These are phyloP conservation scores for Epinotia demarniana DNA, from an alignment of 2,888 invertebrate genomes.

Conservation along the genomic window DNA sequence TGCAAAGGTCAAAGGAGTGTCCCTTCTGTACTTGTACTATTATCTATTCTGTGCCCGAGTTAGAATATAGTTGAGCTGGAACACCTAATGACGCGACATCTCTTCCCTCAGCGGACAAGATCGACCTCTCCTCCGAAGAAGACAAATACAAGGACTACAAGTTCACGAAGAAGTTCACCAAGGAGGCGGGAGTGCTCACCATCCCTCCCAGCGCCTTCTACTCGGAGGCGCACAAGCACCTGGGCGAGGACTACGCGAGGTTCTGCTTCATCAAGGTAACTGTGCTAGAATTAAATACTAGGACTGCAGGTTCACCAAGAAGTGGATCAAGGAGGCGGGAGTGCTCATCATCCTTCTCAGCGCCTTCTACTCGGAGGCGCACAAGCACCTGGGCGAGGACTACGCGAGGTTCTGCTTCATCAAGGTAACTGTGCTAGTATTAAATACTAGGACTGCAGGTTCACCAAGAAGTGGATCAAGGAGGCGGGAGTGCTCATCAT, in stretches of 20 bases:
- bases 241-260: constrained; percentile 94
- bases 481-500: constrained; percentile 94
- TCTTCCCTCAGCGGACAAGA: constrained; percentile 82
- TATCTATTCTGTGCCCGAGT: no score
- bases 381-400: constrained; percentile 93
- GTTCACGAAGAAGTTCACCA: constrained; percentile 98
- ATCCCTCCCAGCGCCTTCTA: constrained; percentile 99
- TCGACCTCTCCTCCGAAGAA: constrained; percentile 87
- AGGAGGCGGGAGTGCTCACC: constrained; percentile 95
- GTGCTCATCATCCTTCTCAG: constrained; percentile 97
- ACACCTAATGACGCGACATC: not conserved
- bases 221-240: constrained; percentile 88
- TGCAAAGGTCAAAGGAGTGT: no score
- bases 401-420: constrained; percentile 97
- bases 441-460: not conserved
- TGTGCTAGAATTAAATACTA: not conserved
- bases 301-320: not conserved
- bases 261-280: constrained; percentile 96
- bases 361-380: constrained; percentile 93
- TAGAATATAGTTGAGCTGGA: no score
- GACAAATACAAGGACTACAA: constrained; percentile 93
- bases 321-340: constrained; percentile 79
- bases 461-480: not conserved
- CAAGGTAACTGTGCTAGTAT: constrained; percentile 84
- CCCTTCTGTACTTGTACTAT: no score